These are phyloP conservation scores for Sorex araneus DNA, from an alignment of 2,113 vertebrate species.

Conservation along the genomic window DNA sequence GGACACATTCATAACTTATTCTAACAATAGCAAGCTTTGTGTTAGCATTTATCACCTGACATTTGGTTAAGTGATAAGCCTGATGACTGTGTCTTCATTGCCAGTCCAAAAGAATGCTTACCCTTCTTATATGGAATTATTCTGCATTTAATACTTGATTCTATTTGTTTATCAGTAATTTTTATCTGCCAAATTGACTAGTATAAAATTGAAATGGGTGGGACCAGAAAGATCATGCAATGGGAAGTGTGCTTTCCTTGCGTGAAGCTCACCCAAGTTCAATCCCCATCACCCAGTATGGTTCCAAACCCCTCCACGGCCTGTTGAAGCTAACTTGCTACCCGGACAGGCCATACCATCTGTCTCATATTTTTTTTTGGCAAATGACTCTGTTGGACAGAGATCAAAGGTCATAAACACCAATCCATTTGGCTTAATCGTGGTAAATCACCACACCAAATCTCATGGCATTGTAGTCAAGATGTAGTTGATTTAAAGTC, in stretches of 20 bases:
- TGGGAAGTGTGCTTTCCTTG: no score
- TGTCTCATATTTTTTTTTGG: no score
- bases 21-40: background rate
- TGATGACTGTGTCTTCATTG: background rate
- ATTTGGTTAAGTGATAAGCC: conserved; percentile 2
- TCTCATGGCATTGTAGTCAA: background rate
- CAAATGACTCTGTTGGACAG: no score
- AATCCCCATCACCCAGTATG: no score
- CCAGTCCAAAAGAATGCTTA: background rate
- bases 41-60: background rate
- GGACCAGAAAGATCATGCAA: no score
- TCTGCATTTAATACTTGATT: conserved; percentile 27
- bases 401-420: no score
- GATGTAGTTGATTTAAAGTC: background rate
- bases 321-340: no score
- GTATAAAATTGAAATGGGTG: background rate
- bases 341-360: no score
- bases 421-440: no score
- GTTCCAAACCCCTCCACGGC: no score
- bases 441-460: background rate
- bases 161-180: background rate
- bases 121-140: background rate
- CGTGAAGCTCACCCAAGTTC: no score
- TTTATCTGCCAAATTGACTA: background rate
- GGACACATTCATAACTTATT: background rate